Percentiles rank a stretch among this genome's conserved stretches.
Evolutionary conservation across 1,140 invertebrate species (phyloP).

Genomic region (Hypothenemus hampei): DNA sequence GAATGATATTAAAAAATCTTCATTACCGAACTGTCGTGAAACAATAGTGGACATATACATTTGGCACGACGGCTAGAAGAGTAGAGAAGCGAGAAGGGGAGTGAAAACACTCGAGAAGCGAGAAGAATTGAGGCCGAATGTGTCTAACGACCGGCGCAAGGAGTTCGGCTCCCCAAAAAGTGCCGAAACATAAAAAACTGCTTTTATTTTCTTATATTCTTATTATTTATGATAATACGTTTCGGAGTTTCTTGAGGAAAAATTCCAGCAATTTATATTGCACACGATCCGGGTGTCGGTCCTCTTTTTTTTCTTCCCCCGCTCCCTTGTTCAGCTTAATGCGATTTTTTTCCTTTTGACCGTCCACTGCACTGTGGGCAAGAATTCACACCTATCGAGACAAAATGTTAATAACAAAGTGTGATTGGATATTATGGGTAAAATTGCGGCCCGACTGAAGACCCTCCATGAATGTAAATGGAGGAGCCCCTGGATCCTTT

Average conservation of each 20-base stretch:
- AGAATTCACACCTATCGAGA: too few species aligned
- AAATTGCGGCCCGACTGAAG: constrained; percentile 30
- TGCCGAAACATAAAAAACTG: constrained; percentile 32
- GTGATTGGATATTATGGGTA: constrained; percentile 23
- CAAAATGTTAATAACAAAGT: too few species aligned
- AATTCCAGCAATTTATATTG: constrained; percentile 28
- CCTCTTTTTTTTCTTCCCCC: constrained; percentile 6
- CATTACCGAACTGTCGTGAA: too few species aligned
- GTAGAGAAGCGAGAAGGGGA: background rate
- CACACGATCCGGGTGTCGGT: constrained; percentile 5
- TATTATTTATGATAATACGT: constrained; percentile 33
- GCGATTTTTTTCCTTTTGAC: too few species aligned
- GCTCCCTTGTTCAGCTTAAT: too few species aligned
- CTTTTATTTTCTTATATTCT: constrained; percentile 32
- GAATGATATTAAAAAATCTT: too few species aligned
- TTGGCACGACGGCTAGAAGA: constrained; percentile 10
- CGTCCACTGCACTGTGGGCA: too few species aligned
- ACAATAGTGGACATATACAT: constrained; percentile 21
- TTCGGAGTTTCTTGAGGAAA: constrained; percentile 23
- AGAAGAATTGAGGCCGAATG: constrained; percentile 34
- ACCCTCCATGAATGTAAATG: constrained; percentile 30
- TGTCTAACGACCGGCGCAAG: constrained; percentile 31
- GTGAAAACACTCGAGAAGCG: constrained; percentile 27
- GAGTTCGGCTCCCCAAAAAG: constrained; percentile 27
- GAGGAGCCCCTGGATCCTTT: constrained; percentile 23